phyloP scores from a whole-genome alignment of 2,113 vertebrate genomes.

The Rhadina sibilatrix region DNA sequence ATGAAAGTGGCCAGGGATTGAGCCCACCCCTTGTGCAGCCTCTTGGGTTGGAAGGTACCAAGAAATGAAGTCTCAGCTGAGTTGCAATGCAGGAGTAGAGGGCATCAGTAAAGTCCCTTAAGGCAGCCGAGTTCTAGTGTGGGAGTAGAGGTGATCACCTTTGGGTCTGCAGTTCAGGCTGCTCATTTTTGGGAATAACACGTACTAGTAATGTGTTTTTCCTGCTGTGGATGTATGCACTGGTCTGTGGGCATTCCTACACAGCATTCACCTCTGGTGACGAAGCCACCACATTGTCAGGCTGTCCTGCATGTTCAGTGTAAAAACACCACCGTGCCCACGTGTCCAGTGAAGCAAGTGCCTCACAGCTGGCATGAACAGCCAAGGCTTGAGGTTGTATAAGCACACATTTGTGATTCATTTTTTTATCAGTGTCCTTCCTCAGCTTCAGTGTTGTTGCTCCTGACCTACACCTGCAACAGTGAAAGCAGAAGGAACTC shows the following conservation, averaged over 20 bases:
- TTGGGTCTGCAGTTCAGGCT: neutral
- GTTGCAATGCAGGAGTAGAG: neutral
- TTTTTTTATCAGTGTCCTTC: neutral
- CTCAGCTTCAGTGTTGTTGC: neutral
- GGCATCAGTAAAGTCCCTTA: neutral
- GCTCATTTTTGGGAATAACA: rapidly evolving
- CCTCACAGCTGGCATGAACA: neutral
- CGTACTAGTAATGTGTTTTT: neutral
- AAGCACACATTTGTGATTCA: neutral
- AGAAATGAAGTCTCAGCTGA: neutral
- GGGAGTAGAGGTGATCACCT: neutral
- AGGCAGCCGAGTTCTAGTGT: rapidly evolving
- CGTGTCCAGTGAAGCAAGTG: rapidly evolving
- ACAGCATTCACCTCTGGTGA: neutral
- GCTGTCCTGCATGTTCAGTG: rapidly evolving
- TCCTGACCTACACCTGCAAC: conserved; percentile 48
- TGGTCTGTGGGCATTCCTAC: rapidly evolving
- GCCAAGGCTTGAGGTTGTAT: neutral
- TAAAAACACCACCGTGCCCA: rapidly evolving
- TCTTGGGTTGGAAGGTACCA: neutral
- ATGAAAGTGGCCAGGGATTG: neutral
- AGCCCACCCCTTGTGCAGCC: rapidly evolving
- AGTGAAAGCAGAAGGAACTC: conserved; percentile 54
- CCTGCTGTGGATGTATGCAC: rapidly evolving
- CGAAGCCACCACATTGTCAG: neutral